These are phyloP conservation scores for Trichogramma evanescens DNA, from an alignment of 2,888 invertebrate genomes.

Conservation along the genomic window DNA sequence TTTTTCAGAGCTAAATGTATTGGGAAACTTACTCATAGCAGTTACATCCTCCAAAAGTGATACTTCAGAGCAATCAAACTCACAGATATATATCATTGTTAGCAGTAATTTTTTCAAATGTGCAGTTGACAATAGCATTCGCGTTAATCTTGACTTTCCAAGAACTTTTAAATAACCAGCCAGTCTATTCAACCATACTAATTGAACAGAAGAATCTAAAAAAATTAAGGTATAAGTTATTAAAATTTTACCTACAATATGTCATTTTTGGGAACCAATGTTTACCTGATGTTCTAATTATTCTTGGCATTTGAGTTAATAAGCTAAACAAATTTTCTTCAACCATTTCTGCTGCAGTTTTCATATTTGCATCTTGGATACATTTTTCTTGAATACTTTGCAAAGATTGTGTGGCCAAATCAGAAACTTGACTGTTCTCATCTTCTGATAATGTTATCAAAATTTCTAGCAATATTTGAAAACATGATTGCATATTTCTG, in stretches of 20 bases:
- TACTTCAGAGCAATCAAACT: slow-evolving; percentile 49
- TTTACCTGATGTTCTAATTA: slow-evolving; percentile 50
- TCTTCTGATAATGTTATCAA: slow-evolving; percentile 65
- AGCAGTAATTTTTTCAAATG: slow-evolving; percentile 55
- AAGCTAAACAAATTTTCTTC: slow-evolving; percentile 57
- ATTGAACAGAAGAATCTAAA: slow-evolving; percentile 57
- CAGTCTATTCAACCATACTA: slow-evolving; percentile 57
- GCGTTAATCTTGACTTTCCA: slow-evolving; percentile 52
- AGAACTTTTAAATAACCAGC: slow-evolving; percentile 62
- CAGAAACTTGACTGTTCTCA: slow-evolving; percentile 51
- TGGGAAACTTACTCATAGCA: slow-evolving; percentile 25
- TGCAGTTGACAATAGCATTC: slow-evolving; percentile 51
- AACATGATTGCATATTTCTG: slow-evolving; percentile 58
- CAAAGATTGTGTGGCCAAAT: slow-evolving; percentile 41
- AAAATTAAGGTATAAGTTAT: slow-evolving; percentile 6
- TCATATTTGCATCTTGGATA: slow-evolving; percentile 35
- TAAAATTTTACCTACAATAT: neutral
- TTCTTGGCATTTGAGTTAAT: slow-evolving; percentile 58
- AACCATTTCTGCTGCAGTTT: slow-evolving; percentile 51
- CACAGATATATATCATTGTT: slow-evolving; percentile 52
- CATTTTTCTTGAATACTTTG: slow-evolving; percentile 48
- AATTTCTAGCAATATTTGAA: slow-evolving; percentile 60
- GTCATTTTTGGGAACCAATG: too few relatives aligned
- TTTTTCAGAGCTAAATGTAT: slow-evolving; percentile 3
- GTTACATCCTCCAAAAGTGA: slow-evolving; percentile 54